phyloP scores from a whole-genome alignment of 2,113 vertebrate genomes.

The Dasyurus viverrinus region DNA sequence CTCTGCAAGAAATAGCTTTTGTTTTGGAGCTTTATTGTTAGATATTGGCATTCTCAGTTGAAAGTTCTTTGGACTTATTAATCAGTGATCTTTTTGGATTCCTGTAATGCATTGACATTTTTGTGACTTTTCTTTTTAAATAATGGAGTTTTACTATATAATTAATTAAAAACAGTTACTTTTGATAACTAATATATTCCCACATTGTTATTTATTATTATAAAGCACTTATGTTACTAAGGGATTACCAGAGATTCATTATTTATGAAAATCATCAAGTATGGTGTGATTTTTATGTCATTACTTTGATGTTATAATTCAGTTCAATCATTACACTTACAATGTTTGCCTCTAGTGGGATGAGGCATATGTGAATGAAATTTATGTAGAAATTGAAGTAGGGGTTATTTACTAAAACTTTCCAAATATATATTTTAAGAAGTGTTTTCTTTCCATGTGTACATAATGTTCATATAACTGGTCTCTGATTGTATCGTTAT shows the following conservation, averaged over 20 bases:
- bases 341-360: neutral
- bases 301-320: conserved; percentile 11
- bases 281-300: neutral
- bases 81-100: conserved; percentile 49
- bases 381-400: conserved; percentile 31
- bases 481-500: conserved; percentile 51
- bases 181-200: conserved; percentile 63
- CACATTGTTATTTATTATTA: neutral
- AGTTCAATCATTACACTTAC: neutral
- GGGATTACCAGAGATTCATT: neutral
- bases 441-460: conserved; percentile 58
- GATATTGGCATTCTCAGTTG: conserved; percentile 41
- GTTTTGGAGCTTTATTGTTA: conserved; percentile 51
- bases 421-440: conserved; percentile 50
- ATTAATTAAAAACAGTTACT: conserved; percentile 62
- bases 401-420: conserved; percentile 22
- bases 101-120: conserved; percentile 60
- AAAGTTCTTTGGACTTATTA: conserved; percentile 45
- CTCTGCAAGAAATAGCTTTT: conserved; percentile 68
- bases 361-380: neutral
- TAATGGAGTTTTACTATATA: conserved; percentile 71
- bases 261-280: conserved; percentile 34
- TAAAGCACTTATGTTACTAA: conserved; percentile 9
- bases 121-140: conserved; percentile 65
- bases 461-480: conserved; percentile 59